Base-by-base conservation (phyloP, 2,113 vertebrate genomes). In the Gambusia holbrooki region DNA sequence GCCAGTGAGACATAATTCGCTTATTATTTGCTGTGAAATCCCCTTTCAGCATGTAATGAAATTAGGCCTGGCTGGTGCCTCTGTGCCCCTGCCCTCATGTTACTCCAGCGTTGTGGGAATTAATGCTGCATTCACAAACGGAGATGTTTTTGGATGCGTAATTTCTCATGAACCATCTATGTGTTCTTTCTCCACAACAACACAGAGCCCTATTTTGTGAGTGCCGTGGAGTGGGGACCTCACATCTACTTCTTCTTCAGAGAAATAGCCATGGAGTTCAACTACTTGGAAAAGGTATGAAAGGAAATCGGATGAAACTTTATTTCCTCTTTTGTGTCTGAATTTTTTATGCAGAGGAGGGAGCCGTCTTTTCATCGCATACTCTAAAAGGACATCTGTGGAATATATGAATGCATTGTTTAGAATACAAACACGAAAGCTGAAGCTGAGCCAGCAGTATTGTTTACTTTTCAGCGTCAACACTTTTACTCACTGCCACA, bases 171-270 rank as follows among this genome's bases (percentile, higher is more conserved):
- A 22, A 76, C 64, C 71, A 54, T 86, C 69, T 77, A 65, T 71
- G 70, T 10, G 14, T 54, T 73, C 17, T 58, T 29, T 79, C 33
- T 73, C 29, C 65, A 79, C 22, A 0, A 27, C 68, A 40, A 83
- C 76, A 29, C 33, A 97, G 97, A 99, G 88, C 97, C 98, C 0
- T 98, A 96, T 83, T 99, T 99, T 0, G 95, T 99, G 85, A 97
- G 96, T 0, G 95, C 97, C 0, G 96, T 99, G 88, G 97, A 98
- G 71, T 99, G 97, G 96, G 96, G 93, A 51, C 94, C 95, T 73
- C 97, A 99, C 58, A 95, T 99, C 84, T 99, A 98, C 91, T 99
- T 99, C 95, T 99, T 99, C 95, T 98, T 99, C 94, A 91, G 97
- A 67, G 98, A 99, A 92, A 98, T 98, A 1, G 98, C 98, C n/a